Base-by-base conservation (phyloP, 1,140 invertebrate genomes). In the Drosophila auraria region DNA sequence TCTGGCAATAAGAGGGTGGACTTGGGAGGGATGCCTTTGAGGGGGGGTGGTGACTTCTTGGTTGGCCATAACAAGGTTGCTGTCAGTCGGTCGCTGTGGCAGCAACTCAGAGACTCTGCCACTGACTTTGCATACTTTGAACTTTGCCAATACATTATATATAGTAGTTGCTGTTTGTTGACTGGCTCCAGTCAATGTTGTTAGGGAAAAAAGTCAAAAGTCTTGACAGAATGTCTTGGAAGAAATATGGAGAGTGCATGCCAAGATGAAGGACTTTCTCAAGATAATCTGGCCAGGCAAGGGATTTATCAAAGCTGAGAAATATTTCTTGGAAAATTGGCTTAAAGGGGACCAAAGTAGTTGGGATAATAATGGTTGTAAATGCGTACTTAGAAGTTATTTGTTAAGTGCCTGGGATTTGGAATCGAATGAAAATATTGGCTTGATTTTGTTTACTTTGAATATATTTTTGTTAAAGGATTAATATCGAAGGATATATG, bases 91-190 rank as follows among this genome's bases (percentile, higher is more conserved):
- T 65, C 68, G 62, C 56, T 58, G 45, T 71, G 73, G 74, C 74
- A 56, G 63, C 57, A 30, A 54, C 62, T 64, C 20, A n/a, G 17
- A 38, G 33, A 38, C 62, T 65, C 78, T 30, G 36, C 63, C 54
- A 78, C 73, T 62, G 81, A 82, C 70, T 89, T 84, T 84, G 81
- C 81, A 90, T 90, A 79, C 81, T 90, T 76, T 84, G 81, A 87
- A 84, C 84, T 89, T 89, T 90, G 56, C 74, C 73, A 79, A 79
- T 84, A 66, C 60, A 63, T 82, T 83, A 63, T 51, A 58, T 49
- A 50, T 64, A 58, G 33, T 20, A 11, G 58, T 45, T 42, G 63
- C 54, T 78, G 54, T 65, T 68, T 57, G 58, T 62, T 68, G 82
- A 68, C 51, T 60, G 53, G 36, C 44, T 23, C 27, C 68, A 51